Evolutionary conservation across 2,797 vertebrate genomes (phyloP).

Genomic region (Anguilla anguilla): DNA sequence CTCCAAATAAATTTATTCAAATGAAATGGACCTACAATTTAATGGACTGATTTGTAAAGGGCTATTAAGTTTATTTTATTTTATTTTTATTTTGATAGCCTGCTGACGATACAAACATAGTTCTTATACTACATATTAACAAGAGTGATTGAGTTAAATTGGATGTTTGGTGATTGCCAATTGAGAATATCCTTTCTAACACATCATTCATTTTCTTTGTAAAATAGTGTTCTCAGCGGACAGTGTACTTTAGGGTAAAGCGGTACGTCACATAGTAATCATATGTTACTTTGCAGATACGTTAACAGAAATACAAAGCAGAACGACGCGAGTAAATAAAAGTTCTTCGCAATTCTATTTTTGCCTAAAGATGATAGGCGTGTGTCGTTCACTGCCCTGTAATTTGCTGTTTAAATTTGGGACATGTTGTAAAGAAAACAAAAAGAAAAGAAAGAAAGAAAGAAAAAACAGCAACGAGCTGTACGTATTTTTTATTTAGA

Average conservation of each 20-base stretch:
- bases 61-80: not conserved
- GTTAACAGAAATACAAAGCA: not conserved
- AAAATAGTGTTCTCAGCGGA: not conserved
- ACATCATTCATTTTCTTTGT: not conserved
- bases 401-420: not conserved
- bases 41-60: not conserved
- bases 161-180: not conserved
- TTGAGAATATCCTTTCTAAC: not conserved
- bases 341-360: not conserved
- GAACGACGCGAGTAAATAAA: not conserved
- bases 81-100: not conserved
- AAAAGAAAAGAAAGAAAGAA: not conserved
- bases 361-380: not conserved
- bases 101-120: not conserved
- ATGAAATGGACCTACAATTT: not conserved
- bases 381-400: not conserved
- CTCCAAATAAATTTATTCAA: not conserved
- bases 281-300: not conserved
- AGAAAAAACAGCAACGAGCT: not conserved
- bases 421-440: not conserved
- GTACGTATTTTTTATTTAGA: not conserved
- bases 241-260: not conserved
- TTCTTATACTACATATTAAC: not conserved
- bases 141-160: not conserved
- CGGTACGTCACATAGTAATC: not conserved